phyloP scores from a whole-genome alignment of 2,888 invertebrate genomes.

The Heliconius ismenius region DNA sequence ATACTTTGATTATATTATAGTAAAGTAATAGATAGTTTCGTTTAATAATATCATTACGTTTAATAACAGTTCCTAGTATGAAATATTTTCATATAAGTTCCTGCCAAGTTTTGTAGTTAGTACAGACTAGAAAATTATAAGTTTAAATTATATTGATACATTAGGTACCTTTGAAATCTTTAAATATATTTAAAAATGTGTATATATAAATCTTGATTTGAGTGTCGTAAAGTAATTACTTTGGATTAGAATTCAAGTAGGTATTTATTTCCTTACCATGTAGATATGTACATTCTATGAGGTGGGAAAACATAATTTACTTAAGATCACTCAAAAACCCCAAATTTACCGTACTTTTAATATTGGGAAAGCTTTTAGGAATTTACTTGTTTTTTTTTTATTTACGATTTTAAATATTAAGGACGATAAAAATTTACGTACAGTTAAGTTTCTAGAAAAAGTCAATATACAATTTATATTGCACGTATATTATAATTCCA shows the following conservation, averaged over 20 bases:
- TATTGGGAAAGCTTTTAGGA: neutral
- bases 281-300: neutral
- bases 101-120: no score
- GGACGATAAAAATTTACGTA: neutral
- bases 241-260: slow-evolving; percentile 16
- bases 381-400: neutral
- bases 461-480: no score
- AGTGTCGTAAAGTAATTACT: slow-evolving; percentile 19
- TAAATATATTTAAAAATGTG: slow-evolving; percentile 17
- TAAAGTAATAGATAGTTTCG: no score
- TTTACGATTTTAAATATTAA: neutral
- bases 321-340: neutral
- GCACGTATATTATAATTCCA: no score
- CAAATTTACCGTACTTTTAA: neutral
- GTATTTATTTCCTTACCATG: slow-evolving; percentile 7
- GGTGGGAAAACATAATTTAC: slow-evolving; percentile 21
- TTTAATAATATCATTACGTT: no score
- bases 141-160: neutral
- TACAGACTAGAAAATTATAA: no score
- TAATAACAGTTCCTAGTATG: no score
- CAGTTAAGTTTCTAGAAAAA: no score
- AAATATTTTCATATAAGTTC: no score
- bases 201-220: slow-evolving; percentile 1
- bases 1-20: no score
- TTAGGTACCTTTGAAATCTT: neutral